These are phyloP conservation scores for Parapsyche elsis DNA, from an alignment of 1,140 invertebrate genomes.

Conservation along the genomic window DNA sequence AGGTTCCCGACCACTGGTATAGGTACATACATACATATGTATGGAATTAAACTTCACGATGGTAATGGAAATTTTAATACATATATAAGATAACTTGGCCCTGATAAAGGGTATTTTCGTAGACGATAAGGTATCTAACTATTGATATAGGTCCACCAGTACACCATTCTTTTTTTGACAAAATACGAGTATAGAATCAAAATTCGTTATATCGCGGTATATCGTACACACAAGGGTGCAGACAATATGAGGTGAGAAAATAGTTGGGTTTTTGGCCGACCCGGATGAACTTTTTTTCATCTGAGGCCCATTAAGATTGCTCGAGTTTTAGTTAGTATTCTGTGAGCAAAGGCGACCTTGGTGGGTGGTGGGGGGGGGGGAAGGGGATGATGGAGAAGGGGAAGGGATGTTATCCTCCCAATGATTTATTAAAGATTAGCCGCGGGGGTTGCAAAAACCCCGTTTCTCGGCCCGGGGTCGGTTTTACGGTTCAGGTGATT, in stretches of 20 bases:
- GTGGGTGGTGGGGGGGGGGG: neutral
- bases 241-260: neutral
- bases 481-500: slow-evolving; percentile 7
- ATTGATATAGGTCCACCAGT: too few relatives aligned
- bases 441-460: slow-evolving; percentile 2
- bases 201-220: too few relatives aligned
- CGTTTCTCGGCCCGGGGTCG: neutral
- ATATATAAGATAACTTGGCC: too few relatives aligned
- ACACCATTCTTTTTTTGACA: too few relatives aligned
- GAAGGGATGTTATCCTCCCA: neutral
- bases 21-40: too few relatives aligned
- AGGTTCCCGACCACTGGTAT: too few relatives aligned
- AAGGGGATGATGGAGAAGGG: neutral
- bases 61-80: too few relatives aligned
- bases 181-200: too few relatives aligned
- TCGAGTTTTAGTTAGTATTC: neutral
- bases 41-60: too few relatives aligned
- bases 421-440: slow-evolving; percentile 12
- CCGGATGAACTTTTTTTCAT: neutral
- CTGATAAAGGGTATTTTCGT: too few relatives aligned
- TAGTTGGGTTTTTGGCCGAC: neutral
- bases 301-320: neutral
- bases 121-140: too few relatives aligned
- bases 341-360: neutral
- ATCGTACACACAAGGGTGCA: neutral